phyloP scores from a whole-genome alignment of 2,797 vertebrate genomes.

The Centropyge bicolor region DNA sequence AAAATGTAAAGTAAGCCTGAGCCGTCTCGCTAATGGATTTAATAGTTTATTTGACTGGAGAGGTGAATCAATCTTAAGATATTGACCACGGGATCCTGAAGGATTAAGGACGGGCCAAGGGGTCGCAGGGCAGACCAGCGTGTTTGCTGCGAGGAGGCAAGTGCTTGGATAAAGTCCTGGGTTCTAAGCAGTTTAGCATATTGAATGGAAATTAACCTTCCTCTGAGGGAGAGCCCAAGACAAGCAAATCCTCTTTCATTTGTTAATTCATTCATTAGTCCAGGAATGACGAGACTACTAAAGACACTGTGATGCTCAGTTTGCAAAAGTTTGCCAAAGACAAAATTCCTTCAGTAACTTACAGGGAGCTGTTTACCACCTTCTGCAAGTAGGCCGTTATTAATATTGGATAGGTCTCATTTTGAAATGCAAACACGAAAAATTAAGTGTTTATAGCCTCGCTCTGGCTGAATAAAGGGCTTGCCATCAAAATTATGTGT shows the following conservation, averaged over 20 bases:
- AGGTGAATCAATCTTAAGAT: slow-evolving; percentile 85
- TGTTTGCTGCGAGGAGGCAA: slow-evolving; percentile 54
- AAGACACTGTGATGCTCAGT: slow-evolving; percentile 37
- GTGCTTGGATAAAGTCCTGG: slow-evolving; percentile 67
- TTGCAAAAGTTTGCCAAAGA: slow-evolving; percentile 52
- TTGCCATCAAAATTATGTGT: slow-evolving; percentile 34
- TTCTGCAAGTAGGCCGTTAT: slow-evolving; percentile 22
- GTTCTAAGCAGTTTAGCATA: slow-evolving; percentile 79
- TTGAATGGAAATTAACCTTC: slow-evolving; percentile 83
- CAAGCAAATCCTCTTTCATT: slow-evolving; percentile 78
- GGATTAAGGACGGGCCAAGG: slow-evolving; percentile 77
- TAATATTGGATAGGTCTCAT: slow-evolving; percentile 62
- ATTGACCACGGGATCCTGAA: slow-evolving; percentile 80
- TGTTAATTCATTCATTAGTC: slow-evolving; percentile 77
- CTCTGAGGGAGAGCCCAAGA: slow-evolving; percentile 62
- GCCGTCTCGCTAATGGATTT: slow-evolving; percentile 82
- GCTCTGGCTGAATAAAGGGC: slow-evolving; percentile 38
- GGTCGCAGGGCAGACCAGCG: slow-evolving; percentile 63
- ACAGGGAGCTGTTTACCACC: slow-evolving; percentile 16
- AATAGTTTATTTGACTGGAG: slow-evolving; percentile 85
- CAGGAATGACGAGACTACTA: slow-evolving; percentile 57
- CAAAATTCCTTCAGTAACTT: slow-evolving; percentile 35
- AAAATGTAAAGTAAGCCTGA: slow-evolving; percentile 83
- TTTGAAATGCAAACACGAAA: slow-evolving; percentile 59
- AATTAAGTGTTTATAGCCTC: slow-evolving; percentile 36